Base-by-base conservation (phyloP, 2,888 invertebrate species). In the Platynereis dumerilii region DNA sequence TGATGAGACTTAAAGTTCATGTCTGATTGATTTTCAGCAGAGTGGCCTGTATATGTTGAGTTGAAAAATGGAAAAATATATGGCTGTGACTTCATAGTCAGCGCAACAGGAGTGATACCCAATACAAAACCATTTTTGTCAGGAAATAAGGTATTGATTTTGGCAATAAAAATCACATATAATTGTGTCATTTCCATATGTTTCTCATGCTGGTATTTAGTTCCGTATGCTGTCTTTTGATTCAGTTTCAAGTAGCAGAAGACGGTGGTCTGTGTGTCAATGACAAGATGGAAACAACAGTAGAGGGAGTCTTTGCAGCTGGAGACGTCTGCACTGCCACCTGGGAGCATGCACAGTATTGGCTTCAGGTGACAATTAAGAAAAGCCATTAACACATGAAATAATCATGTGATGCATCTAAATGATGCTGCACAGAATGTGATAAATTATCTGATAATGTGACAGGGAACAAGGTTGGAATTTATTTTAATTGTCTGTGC, bases 301-400 rank as follows among this genome's bases (percentile, higher is more conserved):
- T 91, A 2, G 78, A 82, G 27, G 88, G 91, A 82, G 88, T 99
- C 27, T 99, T 89, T 87, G 97, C 97, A 10, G 97, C 96, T 55
- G 99, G 99, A 1, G 99, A 99, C 88, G 91, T 93, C 7, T 96
- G 96, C 76, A 87, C 88, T 71, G 91, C 92, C n/a, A 86, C 86
- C 39, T 97, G 96, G 96, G 73, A 80, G 39, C 80, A 86, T 5
- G 74, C 83, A 22, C 72, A 75, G 24, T 78, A 79, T 62, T 83
- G 83, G 83, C 54, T 77, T 34, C 83, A 83, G 78, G 83, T 82
- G 66, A 44, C n/a, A n/a, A n/a, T n/a, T n/a, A n/a, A n/a, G n/a
- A n/a, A n/a, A n/a, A 20, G 44, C 17, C 5, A 22, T 10, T n/a
- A n/a, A n/a, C n/a, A n/a, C n/a, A n/a, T n/a, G n/a, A n/a, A n/a